These are phyloP conservation scores for human DNA, from an alignment of 2,113 vertebrate species.

Conservation along the genomic window GRCh38 chr13:81246501-81247000, in stretches of 20 bases:
- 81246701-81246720: background rate
- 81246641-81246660: background rate
- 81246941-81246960: background rate
- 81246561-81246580: background rate
- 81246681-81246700: no score
- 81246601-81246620: background rate
- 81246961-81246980: background rate
- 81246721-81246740: background rate
- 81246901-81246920: background rate
- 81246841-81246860: no score
- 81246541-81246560: no score
- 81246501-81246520: no score
- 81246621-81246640: background rate
- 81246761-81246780: background rate
- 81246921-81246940: background rate
- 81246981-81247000: background rate
- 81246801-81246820: no score
- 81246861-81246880: background rate
- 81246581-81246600: background rate
- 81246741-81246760: background rate
- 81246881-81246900: background rate
- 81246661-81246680: background rate
- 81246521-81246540: no score
- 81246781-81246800: no score
- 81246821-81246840: background rate